Evolutionary conservation across 2,113 vertebrate genomes (phyloP).

Genomic region (Empidonax alnorum): DNA sequence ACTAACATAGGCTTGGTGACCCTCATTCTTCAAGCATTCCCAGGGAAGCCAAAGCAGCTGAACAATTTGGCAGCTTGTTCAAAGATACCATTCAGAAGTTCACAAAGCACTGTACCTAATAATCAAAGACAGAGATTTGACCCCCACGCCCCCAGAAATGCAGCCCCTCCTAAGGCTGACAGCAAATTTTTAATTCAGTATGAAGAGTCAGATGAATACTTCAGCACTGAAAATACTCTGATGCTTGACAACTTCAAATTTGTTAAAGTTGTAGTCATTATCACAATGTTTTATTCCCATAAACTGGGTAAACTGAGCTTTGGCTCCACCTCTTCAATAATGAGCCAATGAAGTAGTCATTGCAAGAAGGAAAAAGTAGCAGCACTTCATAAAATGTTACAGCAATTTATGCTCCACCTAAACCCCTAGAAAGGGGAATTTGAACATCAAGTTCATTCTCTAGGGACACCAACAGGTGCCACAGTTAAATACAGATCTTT

Average conservation of each 20-base stretch:
- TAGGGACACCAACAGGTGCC: neutral
- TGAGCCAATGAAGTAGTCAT: neutral
- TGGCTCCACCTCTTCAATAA: neutral
- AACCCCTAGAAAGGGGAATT: neutral
- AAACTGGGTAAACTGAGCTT: neutral
- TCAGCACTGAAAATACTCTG: slow-evolving; percentile 28
- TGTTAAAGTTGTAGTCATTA: slow-evolving; percentile 46
- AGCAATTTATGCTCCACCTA: neutral
- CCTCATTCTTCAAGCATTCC: neutral
- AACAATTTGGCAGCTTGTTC: slow-evolving; percentile 32
- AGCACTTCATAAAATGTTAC: slow-evolving; percentile 3
- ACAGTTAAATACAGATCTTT: neutral
- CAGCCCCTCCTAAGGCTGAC: neutral
- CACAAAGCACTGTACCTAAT: neutral
- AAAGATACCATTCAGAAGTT: slow-evolving; percentile 5
- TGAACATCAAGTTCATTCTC: neutral
- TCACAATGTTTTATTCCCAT: slow-evolving; percentile 53
- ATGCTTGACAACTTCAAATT: slow-evolving; percentile 47
- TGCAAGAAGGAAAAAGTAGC: neutral
- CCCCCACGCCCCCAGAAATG: neutral
- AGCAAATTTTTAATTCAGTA: neutral
- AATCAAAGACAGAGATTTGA: neutral
- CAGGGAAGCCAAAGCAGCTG: neutral
- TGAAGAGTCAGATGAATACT: slow-evolving; percentile 8
- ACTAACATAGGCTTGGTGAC: neutral